Base-by-base conservation (phyloP, 2,797 vertebrate genomes). In the Melanotaenia nigrans region DNA sequence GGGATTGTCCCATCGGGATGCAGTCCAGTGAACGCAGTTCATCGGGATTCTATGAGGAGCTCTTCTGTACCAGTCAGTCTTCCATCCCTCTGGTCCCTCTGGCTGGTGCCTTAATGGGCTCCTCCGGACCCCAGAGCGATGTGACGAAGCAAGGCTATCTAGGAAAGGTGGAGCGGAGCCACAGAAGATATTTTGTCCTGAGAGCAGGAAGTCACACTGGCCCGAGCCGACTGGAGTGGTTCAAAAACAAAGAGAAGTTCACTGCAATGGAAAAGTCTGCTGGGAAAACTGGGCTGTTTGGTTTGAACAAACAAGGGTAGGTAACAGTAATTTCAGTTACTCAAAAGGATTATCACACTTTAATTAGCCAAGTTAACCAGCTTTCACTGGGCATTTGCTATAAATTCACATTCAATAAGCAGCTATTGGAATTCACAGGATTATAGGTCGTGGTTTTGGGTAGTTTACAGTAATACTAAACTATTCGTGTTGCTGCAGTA, bases 141-240 rank as follows among this genome's bases (percentile, higher is more conserved):
- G 85, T 91, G 70, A 81, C 90, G 59, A 91, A 85, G 54, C 75
- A 73, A 18, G 85, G 90, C 7, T 90, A 89, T 49, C 71, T 92
- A 79, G 89, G 90, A 30, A 90, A 90, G 67, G 63, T 77, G 69
- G 87, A 91, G 55, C 61, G 35, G 20, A 84, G 14, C 54, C 72
- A 75, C 71, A 78, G 62, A 0, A 74, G 78, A 40, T 92, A 92
- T 71, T 93, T 92, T 59, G 90, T 88, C 40, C 85, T 92, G 61
- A 87, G 90, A 75, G 69, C 73, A 0, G 89, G 85, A 30, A 90
- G 90, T 73, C 87, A 91, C 84, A 89, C 66, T 0, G 88, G 90
- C 20, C 89, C 82, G 0, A 87, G 90, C 60, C 79, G 91, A 54
- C 84, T 93, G 0, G 92, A 92, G 85, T 92, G 92, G 90, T 91